Evolutionary conservation across 2,888 invertebrate genomes (phyloP), one percentile per base, ranked within the genome.

Genomic region (Drosophila quinaria): DNA sequence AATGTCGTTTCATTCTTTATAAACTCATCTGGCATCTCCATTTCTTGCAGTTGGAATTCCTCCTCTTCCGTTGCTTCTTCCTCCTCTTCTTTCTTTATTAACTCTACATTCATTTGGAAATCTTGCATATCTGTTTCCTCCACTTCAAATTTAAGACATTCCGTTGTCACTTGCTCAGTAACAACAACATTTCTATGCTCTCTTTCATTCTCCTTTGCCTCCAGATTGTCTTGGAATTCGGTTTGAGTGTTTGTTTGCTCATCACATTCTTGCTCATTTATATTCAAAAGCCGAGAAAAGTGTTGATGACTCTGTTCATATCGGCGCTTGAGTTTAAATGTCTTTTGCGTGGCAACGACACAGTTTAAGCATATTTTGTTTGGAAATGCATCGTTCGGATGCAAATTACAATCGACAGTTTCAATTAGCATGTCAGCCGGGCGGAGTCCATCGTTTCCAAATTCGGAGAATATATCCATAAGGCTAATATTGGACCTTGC

Each of bases 311-410:
- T 84, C 42, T 75, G 70, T 69, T 88, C 82, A 41, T 90, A 91
- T 67, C 74, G 80, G 22, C 81, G 78, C 59, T 90, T 90, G 49
- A 92, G 90, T 25, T 75, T 55, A 66, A 74, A 91, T 0, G 91
- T 82, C 17, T 71, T 67, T 44, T 64, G 77, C 2, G 87, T 74
- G 46, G 71, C 71, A 13, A 74, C 17, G 6, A 79, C 60, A 65
- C 91, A 92, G 25, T 64, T 61, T 2, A 41, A 9, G 58, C 91
- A 91, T 3, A 91, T 89, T 25, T 82, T 70, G 5, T 79, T 78
- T 0, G 91, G 91, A 17, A 89, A 76, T 6, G 15, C 37, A 67
- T 67, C 67, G 4, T 47, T 22, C 2, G n/a, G 19, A 3, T 31
- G 58, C 59, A 67, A 79, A 22, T 62, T 39, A 44, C 71, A 80